phyloP scores from a whole-genome alignment of 2,888 invertebrate genomes.

The Trissolcus japonicus region DNA sequence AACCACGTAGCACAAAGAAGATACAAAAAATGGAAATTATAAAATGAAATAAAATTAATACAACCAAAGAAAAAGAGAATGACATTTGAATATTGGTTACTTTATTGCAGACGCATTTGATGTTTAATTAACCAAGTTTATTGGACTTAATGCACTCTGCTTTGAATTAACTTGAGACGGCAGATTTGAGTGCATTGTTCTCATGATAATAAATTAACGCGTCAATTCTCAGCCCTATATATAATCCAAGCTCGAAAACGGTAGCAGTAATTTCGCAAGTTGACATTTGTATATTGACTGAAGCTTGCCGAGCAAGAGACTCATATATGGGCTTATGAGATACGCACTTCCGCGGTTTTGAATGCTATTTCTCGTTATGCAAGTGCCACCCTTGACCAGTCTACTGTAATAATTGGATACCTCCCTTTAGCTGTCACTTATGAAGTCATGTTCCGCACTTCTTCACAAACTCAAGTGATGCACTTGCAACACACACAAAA shows the following conservation, averaged over 20 bases:
- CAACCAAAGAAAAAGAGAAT: too few relatives aligned
- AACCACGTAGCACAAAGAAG: not conserved
- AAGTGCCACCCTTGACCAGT: conserved; percentile 47
- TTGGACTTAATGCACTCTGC: too few relatives aligned
- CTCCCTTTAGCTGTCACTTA: conserved; percentile 47
- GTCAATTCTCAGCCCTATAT: too few relatives aligned
- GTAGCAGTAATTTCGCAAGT: conserved; percentile 32
- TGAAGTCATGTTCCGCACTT: conserved; percentile 33
- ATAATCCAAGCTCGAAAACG: conserved; percentile 11
- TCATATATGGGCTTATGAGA: conserved; percentile 15
- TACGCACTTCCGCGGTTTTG: conserved; percentile 40
- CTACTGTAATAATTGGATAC: conserved; percentile 53
- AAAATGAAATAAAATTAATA: not conserved
- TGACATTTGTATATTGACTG: conserved; percentile 21
- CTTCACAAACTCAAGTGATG: conserved; percentile 24
- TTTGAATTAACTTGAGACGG: too few relatives aligned
- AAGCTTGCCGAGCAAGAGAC: conserved; percentile 9
- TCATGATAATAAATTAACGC: too few relatives aligned
- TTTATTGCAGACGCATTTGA: not conserved
- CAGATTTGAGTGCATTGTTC: too few relatives aligned
- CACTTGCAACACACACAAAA: conserved; percentile 5
- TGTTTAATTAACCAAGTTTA: too few relatives aligned
- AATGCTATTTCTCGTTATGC: conserved; percentile 41
- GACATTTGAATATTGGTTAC: not conserved
- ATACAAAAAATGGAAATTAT: not conserved